phyloP scores from a whole-genome alignment of 1,140 invertebrate genomes.

The Hormaphis cornu region DNA sequence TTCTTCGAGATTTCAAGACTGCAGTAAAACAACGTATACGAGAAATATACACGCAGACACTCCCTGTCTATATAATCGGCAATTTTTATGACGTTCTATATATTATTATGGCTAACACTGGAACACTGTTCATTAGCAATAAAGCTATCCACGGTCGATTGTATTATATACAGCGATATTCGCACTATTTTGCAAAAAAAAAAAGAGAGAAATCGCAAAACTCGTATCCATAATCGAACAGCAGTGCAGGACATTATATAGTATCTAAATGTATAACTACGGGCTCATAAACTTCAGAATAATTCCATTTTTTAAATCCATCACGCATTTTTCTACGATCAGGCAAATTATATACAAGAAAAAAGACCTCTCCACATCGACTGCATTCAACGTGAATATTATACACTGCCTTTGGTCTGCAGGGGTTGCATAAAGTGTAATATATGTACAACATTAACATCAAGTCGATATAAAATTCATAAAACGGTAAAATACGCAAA shows the following conservation, averaged over 20 bases:
- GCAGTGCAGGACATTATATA: too few species aligned
- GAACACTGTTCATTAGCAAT: not conserved
- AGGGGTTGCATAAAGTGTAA: too few species aligned
- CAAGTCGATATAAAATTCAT: not conserved
- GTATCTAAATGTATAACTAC: too few species aligned
- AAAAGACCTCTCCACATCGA: too few species aligned
- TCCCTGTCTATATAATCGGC: not conserved
- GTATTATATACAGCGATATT: not conserved
- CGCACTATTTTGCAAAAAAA: not conserved
- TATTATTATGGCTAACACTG: not conserved
- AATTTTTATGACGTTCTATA: slow-evolving; percentile 1
- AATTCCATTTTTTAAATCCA: not conserved
- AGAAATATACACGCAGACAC: too few species aligned
- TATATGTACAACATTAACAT: too few species aligned
- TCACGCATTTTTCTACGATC: not conserved
- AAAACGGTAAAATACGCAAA: not conserved
- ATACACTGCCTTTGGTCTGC: too few species aligned
- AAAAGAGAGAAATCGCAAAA: not conserved
- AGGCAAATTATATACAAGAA: too few species aligned
- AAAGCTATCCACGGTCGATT: slow-evolving; percentile 2
- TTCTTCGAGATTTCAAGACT: too few species aligned
- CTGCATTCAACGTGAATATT: too few species aligned
- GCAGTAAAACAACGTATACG: not conserved
- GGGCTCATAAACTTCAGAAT: slow-evolving; percentile 21
- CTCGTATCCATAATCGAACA: too few species aligned